Evolutionary conservation across 2,797 vertebrate species (phyloP).

Genomic region (Morus bassanus): DNA sequence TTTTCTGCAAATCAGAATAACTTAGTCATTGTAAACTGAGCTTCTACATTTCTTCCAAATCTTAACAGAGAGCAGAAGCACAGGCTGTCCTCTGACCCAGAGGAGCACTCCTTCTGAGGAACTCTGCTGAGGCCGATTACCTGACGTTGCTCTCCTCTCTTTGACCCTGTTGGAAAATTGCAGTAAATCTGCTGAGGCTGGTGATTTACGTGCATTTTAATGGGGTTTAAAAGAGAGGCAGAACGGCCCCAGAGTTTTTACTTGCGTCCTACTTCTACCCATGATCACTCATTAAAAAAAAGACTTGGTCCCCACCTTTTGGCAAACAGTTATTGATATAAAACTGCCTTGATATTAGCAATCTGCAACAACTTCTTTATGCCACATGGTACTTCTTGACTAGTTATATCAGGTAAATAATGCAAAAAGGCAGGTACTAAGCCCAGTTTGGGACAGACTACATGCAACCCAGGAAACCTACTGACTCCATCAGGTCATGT

Average conservation of each 20-base stretch:
- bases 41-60: not conserved
- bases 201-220: not conserved
- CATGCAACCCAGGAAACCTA: not conserved
- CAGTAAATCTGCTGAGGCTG: not conserved
- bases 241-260: not conserved
- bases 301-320: not conserved
- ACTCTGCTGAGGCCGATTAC: not conserved
- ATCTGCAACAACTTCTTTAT: conserved; percentile 31
- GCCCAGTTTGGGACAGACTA: not conserved
- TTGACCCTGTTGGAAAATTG: not conserved
- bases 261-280: conserved; percentile 17
- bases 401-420: conserved; percentile 46
- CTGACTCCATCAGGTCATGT: not conserved
- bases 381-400: conserved; percentile 51
- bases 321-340: conserved; percentile 19
- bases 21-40: not conserved
- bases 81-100: not conserved
- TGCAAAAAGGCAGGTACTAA: conserved; percentile 47
- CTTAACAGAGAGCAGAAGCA: not conserved
- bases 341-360: conserved; percentile 46
- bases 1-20: not conserved
- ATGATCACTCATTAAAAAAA: not conserved
- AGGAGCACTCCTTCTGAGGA: not conserved
- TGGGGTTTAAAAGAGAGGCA: not conserved
- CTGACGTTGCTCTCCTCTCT: not conserved